Conservation (phyloP, 2,888 invertebrate genomes). For the Melikaiella ostensackeni region DNA sequence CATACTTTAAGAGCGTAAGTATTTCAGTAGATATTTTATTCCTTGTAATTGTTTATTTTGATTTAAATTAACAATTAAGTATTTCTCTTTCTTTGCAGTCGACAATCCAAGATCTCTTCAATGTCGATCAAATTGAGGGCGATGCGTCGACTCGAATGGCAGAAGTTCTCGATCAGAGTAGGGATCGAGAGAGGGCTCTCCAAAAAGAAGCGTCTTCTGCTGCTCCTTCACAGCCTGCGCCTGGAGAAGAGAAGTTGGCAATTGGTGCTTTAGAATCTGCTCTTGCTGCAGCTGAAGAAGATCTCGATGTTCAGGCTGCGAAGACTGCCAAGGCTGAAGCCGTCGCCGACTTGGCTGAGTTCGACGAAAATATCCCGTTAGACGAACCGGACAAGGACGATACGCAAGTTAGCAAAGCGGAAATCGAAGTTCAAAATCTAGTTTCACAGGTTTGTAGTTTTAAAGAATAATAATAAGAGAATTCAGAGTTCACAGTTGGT, state of each 20-base stretch:
- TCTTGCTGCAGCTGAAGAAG: conserved; percentile 95
- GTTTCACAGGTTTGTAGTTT: conserved; percentile 82
- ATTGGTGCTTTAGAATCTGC: conserved; percentile 87
- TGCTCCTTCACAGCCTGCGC: conserved; percentile 54
- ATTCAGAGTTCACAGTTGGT: background rate
- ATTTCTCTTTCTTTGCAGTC: conserved; percentile 78
- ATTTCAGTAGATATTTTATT: conserved; percentile 36
- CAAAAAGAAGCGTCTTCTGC: conserved; percentile 68
- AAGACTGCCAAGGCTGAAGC: conserved; percentile 93
- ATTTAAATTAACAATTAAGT: conserved; percentile 21
- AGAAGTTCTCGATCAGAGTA: conserved; percentile 79
- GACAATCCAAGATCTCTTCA: conserved; percentile 96
- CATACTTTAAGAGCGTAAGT: conserved; percentile 92
- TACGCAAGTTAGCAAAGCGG: conserved; percentile 84
- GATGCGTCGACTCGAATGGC: conserved; percentile 81
- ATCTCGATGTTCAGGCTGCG: conserved; percentile 95
- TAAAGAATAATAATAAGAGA: background rate
- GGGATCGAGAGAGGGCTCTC: conserved; percentile 74
- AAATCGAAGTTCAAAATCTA: conserved; percentile 85
- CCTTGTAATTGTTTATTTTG: background rate
- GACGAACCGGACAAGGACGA: conserved; percentile 82
- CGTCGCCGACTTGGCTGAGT: conserved; percentile 93
- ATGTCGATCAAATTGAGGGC: conserved; percentile 83
- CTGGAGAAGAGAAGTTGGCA: conserved; percentile 80
- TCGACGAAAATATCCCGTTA: conserved; percentile 95